Evolutionary conservation across 2,797 vertebrate species (phyloP).

Genomic region (Epinephelus malabaricus): DNA sequence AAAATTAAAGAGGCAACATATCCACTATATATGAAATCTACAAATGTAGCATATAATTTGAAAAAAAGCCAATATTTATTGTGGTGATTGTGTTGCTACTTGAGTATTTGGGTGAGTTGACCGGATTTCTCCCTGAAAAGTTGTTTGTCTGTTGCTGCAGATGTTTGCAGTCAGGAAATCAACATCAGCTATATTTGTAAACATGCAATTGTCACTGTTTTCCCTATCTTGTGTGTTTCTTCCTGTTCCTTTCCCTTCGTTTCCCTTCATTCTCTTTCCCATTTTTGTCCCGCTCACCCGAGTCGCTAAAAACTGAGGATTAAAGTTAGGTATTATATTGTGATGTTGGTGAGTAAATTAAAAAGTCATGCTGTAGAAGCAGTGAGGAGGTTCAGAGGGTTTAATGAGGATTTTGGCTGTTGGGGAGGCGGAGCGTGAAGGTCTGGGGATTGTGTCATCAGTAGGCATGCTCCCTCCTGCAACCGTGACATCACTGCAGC

Average conservation of each 20-base stretch:
- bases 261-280: conserved; percentile 38
- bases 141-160: conserved; percentile 2
- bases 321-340: background rate
- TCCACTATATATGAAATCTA: no score
- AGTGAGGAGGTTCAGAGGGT: conserved; percentile 58
- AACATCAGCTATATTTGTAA: conserved; percentile 23
- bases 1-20: no score
- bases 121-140: background rate
- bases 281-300: conserved; percentile 14
- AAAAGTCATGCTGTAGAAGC: conserved; percentile 39
- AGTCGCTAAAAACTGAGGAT: conserved; percentile 1
- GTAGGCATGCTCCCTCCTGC: conserved; percentile 86
- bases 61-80: background rate
- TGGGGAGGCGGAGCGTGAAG: conserved; percentile 72
- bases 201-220: conserved; percentile 37
- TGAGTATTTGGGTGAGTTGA: background rate
- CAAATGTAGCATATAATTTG: no score
- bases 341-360: conserved; percentile 24
- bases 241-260: conserved; percentile 48
- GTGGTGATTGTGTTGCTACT: background rate
- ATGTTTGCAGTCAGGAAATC: conserved; percentile 44
- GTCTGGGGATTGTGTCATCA: conserved; percentile 86
- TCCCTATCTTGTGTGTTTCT: conserved; percentile 34
- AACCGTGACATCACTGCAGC: conserved; percentile 86
- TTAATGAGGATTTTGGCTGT: conserved; percentile 71